Percentiles rank a stretch among this genome's conserved stretches.
phyloP scores from a whole-genome alignment of 2,797 vertebrate genomes.

The Dryobates pubescens region DNA sequence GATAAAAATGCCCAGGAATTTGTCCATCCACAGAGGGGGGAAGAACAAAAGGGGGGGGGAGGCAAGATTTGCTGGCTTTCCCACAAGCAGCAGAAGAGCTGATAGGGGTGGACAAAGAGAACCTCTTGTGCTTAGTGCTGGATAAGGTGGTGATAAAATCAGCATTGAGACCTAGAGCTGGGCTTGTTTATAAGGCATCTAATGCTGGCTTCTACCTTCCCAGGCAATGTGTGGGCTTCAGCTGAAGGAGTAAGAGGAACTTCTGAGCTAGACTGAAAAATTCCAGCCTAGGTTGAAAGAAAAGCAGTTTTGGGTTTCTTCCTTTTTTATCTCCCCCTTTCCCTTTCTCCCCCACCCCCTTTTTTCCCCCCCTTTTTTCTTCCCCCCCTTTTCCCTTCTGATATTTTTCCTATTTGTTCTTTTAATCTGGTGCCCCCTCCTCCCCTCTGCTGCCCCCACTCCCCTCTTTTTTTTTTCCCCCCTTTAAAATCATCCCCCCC shows the following conservation, averaged over 20 bases:
- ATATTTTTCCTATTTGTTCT: too few species aligned
- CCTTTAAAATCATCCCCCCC: too few species aligned
- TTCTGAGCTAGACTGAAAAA: neutral
- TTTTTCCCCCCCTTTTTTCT: too few species aligned
- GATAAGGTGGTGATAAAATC: neutral
- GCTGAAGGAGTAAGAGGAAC: neutral
- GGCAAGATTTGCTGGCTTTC: conserved; percentile 27
- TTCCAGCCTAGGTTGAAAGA: neutral
- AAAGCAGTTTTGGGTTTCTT: neutral
- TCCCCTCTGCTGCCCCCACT: too few species aligned
- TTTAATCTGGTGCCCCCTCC: too few species aligned
- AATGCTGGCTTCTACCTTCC: neutral
- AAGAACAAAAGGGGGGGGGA: neutral
- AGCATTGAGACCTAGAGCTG: neutral
- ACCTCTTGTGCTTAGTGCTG: neutral
- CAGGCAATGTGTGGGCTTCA: neutral
- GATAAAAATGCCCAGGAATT: conserved; percentile 43
- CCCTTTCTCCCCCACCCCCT: too few species aligned
- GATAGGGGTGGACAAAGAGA: neutral
- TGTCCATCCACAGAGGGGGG: neutral
- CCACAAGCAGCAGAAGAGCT: conserved; percentile 3
- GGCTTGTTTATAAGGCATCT: neutral
- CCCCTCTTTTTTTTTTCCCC: too few species aligned
- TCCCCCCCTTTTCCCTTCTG: too few species aligned
- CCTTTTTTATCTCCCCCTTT: neutral